Percentiles rank a stretch among this genome's conserved stretches.
Conservation (phyloP, 2,888 invertebrate genomes). For the Dicyrtoma fusca region DNA sequence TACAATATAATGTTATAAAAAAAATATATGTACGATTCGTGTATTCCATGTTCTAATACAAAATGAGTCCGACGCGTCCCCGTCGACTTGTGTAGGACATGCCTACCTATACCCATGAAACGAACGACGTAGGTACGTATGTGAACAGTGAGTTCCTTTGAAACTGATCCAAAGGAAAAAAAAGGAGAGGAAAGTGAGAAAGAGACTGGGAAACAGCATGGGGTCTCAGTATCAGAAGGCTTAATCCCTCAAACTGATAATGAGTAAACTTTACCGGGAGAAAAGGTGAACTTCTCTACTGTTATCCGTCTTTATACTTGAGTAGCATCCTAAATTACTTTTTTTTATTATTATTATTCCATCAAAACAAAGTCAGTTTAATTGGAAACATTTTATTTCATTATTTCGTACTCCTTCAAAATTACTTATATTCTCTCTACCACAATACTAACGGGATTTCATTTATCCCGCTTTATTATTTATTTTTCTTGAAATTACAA, state of each 20-base stretch:
- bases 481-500: no score
- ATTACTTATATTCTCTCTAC: not conserved
- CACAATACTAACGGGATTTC: no score
- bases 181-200: not conserved
- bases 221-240: constrained; percentile 1
- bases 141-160: not conserved
- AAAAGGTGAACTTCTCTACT: constrained; percentile 10
- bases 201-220: not conserved
- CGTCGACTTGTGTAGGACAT: no score
- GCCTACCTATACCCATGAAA: no score
- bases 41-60: no score
- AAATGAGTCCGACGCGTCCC: no score
- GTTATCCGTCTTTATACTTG: not conserved
- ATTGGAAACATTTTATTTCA: constrained; percentile 27
- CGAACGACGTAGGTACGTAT: no score
- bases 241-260: constrained; percentile 5
- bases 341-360: not conserved
- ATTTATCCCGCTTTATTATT: no score
- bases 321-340: not conserved
- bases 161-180: constrained; percentile 1
- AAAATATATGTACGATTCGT: no score
- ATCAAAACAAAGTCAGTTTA: constrained; percentile 22
- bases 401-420: not conserved
- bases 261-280: constrained; percentile 6
- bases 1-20: no score